Base-by-base conservation (phyloP, 1,140 invertebrate genomes). In the Hylaeus anthracinus region DNA sequence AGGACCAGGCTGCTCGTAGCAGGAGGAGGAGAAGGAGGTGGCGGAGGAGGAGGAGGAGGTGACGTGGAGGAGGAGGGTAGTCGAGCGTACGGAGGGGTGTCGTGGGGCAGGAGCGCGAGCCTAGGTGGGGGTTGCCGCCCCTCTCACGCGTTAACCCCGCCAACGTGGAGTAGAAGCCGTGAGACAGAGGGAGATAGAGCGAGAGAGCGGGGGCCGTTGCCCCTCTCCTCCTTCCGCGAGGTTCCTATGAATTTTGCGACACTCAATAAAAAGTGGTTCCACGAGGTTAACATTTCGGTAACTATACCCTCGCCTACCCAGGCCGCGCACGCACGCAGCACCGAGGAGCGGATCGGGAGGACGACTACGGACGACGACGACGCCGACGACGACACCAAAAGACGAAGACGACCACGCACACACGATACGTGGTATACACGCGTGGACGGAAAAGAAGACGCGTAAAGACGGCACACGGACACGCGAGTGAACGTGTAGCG, bases 241-340 rank as follows among this genome's bases (percentile, higher is more conserved):
- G 89, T 92, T 92, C 91, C 91, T 92, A 93, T 93, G 92, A 93
- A 93, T 93, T 93, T 93, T 92, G 92, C 92, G 92, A 93, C 92
- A 93, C 92, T 93, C 92, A 92, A 93, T 93, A 93, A 93, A 93
- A 93, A 93, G 93, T 93, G 91, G 93, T 93, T 93, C 92, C 92
- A 93, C 93, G 92, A 93, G 93, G 92, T 93, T 93, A 93, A 93
- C 92, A 93, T 93, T 93, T 93, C 92, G 93, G 92, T 93, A 93
- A 93, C 93, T 92, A 92, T 93, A 93, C 92, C 91, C 91, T 92
- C 90, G 91, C 87, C 88, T 88, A 89, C 86, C 87, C 90, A 79
- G 82, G 84, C 79, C 87, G 78, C 88, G 88, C 87, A 82, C 88
- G 85, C 88, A 88, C 83, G 81, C 64, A 83, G 53, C 60, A 80